Base-by-base conservation (phyloP, 2,797 vertebrate genomes). In the Pteronotus mesoamericanus region DNA sequence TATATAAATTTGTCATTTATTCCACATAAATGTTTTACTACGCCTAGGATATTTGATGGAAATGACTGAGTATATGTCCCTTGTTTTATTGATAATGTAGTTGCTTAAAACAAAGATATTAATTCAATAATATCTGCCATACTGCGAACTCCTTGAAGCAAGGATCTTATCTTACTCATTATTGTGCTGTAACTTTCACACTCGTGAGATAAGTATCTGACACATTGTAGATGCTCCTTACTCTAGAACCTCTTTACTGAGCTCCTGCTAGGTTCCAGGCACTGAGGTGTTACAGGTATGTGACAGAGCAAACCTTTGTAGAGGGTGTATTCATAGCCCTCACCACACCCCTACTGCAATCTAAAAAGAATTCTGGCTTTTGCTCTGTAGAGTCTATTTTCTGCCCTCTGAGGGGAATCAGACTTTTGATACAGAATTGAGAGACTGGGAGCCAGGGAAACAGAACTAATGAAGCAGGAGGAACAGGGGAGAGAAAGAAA, bases 1-100 rank as follows among this genome's bases (percentile, higher is more conserved):
- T 39, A 79, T 48, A 44, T 74, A 77, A 77, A 94, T 91, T 74
- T 86, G 37, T 91, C 74, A 89, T 77, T 95, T 80, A 46, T 61
- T 29, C 34, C 42, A 72, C 53, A 34, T 78, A 61, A 37, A 75
- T 85, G 32, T 95, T 77, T 82, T 79, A n/a, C 53, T 83, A 55
- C 12, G 46, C 11, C n/a, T 89, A 68, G 44, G 12, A n/a, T 84
- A 46, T 48, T 77, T 86, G 42, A 85, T 29, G n/a, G 72, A 90
- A 82, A 51, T n/a, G 89, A 84, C 42, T 51, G 14, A 74, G 22
- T 57, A 5, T 16, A 48, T 19, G 8, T 26, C 91, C 39, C 89
- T 64, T 72, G 46, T 82, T 90, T 95, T 78, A 84, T n/a, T 48
- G 46, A 57, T 64, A 59, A 91, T 11, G 4, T 6, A 64, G 9